phyloP scores from a whole-genome alignment of 2,797 vertebrate species.

The Phrynocephalus guinanensis region DNA sequence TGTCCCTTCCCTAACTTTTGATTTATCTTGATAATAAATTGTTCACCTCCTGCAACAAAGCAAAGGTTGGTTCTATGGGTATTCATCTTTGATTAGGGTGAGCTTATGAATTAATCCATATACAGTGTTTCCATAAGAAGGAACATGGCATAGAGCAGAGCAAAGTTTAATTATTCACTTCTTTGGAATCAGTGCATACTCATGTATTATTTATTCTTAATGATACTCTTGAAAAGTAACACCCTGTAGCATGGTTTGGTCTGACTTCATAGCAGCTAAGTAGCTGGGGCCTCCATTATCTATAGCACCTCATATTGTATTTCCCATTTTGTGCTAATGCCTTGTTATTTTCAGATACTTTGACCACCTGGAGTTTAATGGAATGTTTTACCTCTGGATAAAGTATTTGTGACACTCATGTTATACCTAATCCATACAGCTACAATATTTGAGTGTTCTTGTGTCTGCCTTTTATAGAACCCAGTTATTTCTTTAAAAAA shows the following conservation, averaged over 20 bases:
- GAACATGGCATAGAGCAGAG: slow-evolving; percentile 9
- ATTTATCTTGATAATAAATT: slow-evolving; percentile 12
- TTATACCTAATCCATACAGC: slow-evolving; percentile 36
- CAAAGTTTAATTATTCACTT: slow-evolving; percentile 35
- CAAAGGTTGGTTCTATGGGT: no score
- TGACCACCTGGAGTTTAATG: slow-evolving; percentile 6
- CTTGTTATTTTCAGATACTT: neutral
- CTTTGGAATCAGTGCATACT: slow-evolving; percentile 24
- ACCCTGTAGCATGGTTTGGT: slow-evolving; percentile 17
- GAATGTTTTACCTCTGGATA: slow-evolving; percentile 27
- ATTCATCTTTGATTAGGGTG: neutral
- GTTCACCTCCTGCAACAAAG: neutral
- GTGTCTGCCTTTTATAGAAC: slow-evolving; percentile 6
- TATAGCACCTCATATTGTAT: slow-evolving; percentile 2
- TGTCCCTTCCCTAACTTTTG: neutral
- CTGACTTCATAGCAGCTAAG: slow-evolving; percentile 32
- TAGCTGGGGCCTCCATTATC: neutral
- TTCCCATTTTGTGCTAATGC: neutral
- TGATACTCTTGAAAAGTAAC: slow-evolving; percentile 21
- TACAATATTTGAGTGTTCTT: slow-evolving; percentile 21
- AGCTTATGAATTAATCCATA: slow-evolving; percentile 23
- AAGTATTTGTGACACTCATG: slow-evolving; percentile 23
- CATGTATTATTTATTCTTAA: slow-evolving; percentile 33
- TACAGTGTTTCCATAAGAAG: slow-evolving; percentile 16
- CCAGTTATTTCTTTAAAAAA: no score